A percentile compares a stretch with the other conserved stretches of the same genome.
Evolutionary conservation across 2,888 invertebrate species (phyloP).

Genomic region (Endotricha flammealis): DNA sequence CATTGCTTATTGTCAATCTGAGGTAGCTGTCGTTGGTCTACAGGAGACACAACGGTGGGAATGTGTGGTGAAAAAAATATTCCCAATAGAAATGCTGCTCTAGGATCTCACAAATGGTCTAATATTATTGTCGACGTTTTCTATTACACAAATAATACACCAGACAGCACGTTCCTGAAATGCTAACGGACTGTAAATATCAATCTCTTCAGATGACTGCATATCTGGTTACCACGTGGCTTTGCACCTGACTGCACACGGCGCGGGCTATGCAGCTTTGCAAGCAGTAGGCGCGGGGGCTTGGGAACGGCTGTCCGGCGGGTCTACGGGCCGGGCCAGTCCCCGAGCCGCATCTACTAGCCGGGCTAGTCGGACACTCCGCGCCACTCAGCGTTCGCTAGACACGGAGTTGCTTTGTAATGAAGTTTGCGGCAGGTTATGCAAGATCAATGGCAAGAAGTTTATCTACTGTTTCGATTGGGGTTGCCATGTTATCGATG

Average conservation of each 20-base stretch:
- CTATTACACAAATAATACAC: too few relatives aligned
- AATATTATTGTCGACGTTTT: too few relatives aligned
- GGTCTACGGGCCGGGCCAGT: constrained; percentile 20
- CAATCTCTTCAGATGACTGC: constrained; percentile 78
- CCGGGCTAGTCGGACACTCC: constrained; percentile 46
- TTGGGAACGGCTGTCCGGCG: constrained; percentile 49
- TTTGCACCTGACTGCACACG: constrained; percentile 84
- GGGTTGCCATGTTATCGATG: constrained; percentile 74
- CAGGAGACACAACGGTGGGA: too few relatives aligned
- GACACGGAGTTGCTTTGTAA: constrained; percentile 72
- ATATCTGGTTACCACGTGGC: constrained; percentile 85
- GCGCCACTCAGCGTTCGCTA: constrained; percentile 63
- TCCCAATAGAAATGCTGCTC: too few relatives aligned
- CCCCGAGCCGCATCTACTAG: constrained; percentile 21
- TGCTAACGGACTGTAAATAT: constrained; percentile 14
- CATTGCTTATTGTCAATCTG: too few relatives aligned
- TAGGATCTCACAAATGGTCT: too few relatives aligned
- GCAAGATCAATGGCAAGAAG: constrained; percentile 58
- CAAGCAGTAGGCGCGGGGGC: constrained; percentile 79
- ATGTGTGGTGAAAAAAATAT: too few relatives aligned
- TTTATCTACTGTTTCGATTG: constrained; percentile 76
- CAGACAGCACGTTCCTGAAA: too few relatives aligned
- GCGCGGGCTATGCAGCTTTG: constrained; percentile 82
- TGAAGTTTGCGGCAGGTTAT: constrained; percentile 69
- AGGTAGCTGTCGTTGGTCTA: too few relatives aligned